Conservation (phyloP, 2,113 vertebrate species). For the Nothoprocta perdicaria region DNA sequence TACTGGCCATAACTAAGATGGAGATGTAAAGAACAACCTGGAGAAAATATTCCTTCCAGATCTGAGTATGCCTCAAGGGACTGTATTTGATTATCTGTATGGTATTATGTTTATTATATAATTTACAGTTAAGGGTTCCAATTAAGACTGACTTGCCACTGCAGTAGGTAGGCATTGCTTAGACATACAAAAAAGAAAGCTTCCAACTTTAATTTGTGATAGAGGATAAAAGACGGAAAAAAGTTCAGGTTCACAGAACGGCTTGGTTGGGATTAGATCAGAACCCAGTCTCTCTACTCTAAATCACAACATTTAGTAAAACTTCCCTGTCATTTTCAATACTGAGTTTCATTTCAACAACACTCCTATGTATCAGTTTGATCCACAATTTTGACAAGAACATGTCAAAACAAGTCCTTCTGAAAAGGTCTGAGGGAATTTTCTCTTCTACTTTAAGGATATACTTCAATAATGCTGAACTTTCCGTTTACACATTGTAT, state of each 20-base stretch:
- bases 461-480: not conserved
- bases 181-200: not conserved
- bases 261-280: not conserved
- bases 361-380: conserved; percentile 17
- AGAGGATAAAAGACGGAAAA: not conserved
- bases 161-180: not conserved
- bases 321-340: not conserved
- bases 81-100: not conserved
- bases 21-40: not conserved
- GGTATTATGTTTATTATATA: not conserved
- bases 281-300: not conserved
- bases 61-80: not conserved
- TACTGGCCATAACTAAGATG: not conserved
- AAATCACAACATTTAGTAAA: not conserved
- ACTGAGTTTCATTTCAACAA: not conserved
- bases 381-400: conserved; percentile 53
- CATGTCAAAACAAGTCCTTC: conserved; percentile 55
- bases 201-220: not conserved
- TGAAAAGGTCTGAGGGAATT: conserved; percentile 51
- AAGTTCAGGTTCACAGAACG: not conserved
- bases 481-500: not conserved
- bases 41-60: not conserved
- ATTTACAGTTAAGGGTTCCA: not conserved
- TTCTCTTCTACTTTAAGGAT: conserved; percentile 14
- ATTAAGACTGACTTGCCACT: not conserved